Percentiles rank a stretch among this genome's conserved stretches.
phyloP scores from a whole-genome alignment of 1,140 invertebrate species.

The Microplitis demolitor region DNA sequence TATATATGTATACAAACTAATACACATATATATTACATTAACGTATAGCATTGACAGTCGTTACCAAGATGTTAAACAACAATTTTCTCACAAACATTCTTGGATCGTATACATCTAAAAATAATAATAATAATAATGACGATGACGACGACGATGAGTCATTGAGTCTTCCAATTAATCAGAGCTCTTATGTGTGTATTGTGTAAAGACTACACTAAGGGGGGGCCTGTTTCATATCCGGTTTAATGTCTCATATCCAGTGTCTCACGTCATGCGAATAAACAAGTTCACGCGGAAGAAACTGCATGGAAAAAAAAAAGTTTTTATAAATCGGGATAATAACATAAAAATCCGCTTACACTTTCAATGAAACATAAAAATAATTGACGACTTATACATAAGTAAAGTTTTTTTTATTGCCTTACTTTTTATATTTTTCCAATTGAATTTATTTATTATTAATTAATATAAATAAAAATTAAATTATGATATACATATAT shows the following conservation, averaged over 20 bases:
- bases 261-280: background rate
- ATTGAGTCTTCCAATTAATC: constrained; percentile 39
- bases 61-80: too few relatives aligned
- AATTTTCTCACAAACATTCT: constrained; percentile 3
- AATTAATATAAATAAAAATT: too few relatives aligned
- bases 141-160: constrained; percentile 36
- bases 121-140: too few relatives aligned
- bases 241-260: constrained; percentile 25
- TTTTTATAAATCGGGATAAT: background rate
- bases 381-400: too few relatives aligned
- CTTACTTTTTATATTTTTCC: too few relatives aligned
- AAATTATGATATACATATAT: too few relatives aligned
- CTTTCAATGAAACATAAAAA: background rate
- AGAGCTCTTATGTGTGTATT: constrained; percentile 29
- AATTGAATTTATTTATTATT: too few relatives aligned
- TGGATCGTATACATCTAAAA: background rate
- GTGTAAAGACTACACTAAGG: constrained; percentile 8
- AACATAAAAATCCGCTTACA: background rate
- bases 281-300: constrained; percentile 7
- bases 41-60: background rate
- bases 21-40: background rate
- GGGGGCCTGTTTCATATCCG: constrained; percentile 51
- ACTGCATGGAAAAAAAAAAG: background rate
- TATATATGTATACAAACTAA: background rate
- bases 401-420: too few relatives aligned